A percentile compares a stretch with the other conserved stretches of the same genome.
Evolutionary conservation across 2,888 invertebrate genomes (phyloP).

Genomic region (Kuschelorhynchus macadamiae): DNA sequence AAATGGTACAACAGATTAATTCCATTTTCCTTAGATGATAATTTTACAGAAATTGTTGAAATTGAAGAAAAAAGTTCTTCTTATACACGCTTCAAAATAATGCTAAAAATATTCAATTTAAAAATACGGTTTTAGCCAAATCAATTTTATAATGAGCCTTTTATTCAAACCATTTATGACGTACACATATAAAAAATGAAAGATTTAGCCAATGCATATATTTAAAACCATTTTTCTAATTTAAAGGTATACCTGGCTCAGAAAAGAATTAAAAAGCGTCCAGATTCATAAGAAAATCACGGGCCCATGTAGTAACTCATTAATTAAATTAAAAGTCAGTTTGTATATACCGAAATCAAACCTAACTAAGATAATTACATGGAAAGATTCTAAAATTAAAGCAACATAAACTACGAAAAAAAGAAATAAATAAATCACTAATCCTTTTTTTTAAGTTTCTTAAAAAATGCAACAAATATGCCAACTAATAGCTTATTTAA

Average conservation of each 20-base stretch:
- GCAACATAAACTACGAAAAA: neutral
- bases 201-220: neutral
- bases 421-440: neutral
- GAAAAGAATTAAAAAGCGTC: neutral
- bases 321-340: neutral
- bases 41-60: too few species aligned
- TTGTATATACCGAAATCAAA: neutral
- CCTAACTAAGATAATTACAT: neutral
- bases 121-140: neutral
- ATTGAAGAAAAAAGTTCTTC: too few species aligned
- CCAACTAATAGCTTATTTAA: too few species aligned
- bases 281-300: neutral
- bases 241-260: neutral
- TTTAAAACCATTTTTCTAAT: neutral
- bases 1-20: too few species aligned
- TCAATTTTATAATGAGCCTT: conserved; percentile 2
- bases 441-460: neutral
- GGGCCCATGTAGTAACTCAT: neutral
- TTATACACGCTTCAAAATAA: conserved; percentile 3
- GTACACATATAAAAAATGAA: neutral
- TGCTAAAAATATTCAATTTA: neutral
- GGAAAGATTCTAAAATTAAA: neutral
- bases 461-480: neutral
- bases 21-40: too few species aligned
- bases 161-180: neutral